These are phyloP conservation scores for Ichneumoninae sp. DNA, from an alignment of 2,888 invertebrate species.

Conservation along the genomic window DNA sequence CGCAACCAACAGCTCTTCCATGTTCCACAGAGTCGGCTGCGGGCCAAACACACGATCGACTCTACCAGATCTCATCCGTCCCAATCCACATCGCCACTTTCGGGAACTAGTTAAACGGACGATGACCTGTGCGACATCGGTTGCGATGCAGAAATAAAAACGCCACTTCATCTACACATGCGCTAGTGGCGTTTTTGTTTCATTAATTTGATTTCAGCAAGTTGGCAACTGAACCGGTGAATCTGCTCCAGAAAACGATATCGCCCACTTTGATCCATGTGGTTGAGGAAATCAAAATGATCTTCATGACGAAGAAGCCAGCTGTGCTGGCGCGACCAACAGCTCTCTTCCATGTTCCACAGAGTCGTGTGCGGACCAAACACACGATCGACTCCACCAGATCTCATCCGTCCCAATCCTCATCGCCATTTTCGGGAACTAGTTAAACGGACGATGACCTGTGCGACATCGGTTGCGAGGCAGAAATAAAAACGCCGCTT, in stretches of 20 bases:
- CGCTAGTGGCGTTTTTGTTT: not conserved
- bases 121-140: not conserved
- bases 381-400: not conserved
- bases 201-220: not conserved
- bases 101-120: not conserved
- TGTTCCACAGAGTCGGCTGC: not conserved
- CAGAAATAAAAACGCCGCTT: not conserved
- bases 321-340: not conserved
- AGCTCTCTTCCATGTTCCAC: too few relatives aligned
- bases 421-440: not conserved
- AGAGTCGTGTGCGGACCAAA: too few relatives aligned
- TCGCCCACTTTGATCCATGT: not conserved
- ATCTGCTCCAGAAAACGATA: not conserved
- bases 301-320: too few relatives aligned
- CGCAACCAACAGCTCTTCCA: not conserved
- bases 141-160: not conserved
- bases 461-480: not conserved
- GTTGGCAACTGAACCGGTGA: not conserved
- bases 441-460: not conserved
- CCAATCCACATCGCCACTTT: constrained; percentile 1
- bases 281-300: not conserved
- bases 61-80: constrained; percentile 20
- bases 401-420: constrained; percentile 21
- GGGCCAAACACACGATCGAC: constrained; percentile 19
- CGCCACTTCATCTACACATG: not conserved